phyloP scores from a whole-genome alignment of 2,113 vertebrate genomes.

The Atlantisia rogersi region DNA sequence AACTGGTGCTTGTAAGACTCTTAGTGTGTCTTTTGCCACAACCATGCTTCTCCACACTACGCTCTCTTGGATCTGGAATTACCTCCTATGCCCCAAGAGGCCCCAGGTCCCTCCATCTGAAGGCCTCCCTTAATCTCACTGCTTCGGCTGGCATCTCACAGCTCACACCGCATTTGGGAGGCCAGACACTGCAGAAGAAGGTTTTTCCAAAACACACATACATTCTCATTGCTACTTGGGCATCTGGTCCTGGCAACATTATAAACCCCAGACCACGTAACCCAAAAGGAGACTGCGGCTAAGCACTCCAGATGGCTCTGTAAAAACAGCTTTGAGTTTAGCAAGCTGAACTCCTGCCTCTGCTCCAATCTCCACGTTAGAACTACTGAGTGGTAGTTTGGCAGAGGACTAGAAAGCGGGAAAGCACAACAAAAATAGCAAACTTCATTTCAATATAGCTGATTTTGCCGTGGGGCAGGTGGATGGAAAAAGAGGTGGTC shows the following conservation, averaged over 20 bases:
- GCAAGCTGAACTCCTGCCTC: slow-evolving; percentile 14
- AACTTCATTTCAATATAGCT: slow-evolving; percentile 25
- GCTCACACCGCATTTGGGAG: not conserved
- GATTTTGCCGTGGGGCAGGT: not conserved
- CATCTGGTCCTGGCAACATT: slow-evolving; percentile 20
- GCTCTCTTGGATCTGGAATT: not conserved
- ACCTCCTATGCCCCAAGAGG: not conserved
- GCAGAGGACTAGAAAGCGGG: not conserved
- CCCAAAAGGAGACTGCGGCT: not conserved
- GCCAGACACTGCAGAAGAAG: not conserved
- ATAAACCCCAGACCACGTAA: not conserved
- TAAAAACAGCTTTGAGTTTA: slow-evolving; percentile 39
- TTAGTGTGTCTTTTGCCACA: not conserved
- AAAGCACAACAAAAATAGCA: not conserved
- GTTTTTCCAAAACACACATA: not conserved
- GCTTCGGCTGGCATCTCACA: not conserved
- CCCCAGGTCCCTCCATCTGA: not conserved
- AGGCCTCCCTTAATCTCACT: not conserved
- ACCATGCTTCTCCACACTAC: not conserved
- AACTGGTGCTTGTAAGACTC: not conserved
- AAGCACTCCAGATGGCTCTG: slow-evolving; percentile 45
- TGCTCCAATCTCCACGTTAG: not conserved
- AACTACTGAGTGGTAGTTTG: not conserved
- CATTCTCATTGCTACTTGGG: slow-evolving; percentile 1
- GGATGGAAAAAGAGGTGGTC: not conserved